A percentile compares a stretch with the other conserved stretches of the same genome.
phyloP scores from a whole-genome alignment of 2,888 invertebrate species.

The Fragum whitleyi region DNA sequence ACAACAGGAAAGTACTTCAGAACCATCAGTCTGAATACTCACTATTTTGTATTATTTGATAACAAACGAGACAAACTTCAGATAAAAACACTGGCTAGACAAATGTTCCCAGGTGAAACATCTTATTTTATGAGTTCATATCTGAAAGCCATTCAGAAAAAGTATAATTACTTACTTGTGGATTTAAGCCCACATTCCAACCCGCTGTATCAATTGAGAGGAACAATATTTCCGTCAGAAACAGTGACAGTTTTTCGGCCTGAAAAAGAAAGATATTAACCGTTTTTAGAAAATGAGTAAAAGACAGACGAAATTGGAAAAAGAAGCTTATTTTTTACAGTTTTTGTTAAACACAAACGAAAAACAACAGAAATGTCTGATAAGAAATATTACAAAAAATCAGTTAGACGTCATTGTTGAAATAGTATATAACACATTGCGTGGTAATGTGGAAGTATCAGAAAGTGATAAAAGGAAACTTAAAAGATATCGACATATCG shows the following conservation, averaged over 20 bases:
- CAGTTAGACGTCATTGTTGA: conserved; percentile 44
- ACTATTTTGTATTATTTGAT: conserved; percentile 61
- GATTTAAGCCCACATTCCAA: conserved; percentile 49
- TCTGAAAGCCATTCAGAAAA: conserved; percentile 38
- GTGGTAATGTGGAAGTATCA: conserved; percentile 33
- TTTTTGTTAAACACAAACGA: conserved; percentile 35
- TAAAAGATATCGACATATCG: conserved; percentile 35
- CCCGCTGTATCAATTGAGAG: conserved; percentile 38
- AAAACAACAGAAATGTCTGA: conserved; percentile 42
- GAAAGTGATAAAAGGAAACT: conserved; percentile 32
- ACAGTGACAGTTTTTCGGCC: conserved; percentile 43
- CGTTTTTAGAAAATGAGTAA: conserved; percentile 36
- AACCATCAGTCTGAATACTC: conserved; percentile 59
- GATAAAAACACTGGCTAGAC: conserved; percentile 62
- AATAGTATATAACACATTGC: conserved; percentile 41
- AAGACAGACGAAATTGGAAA: conserved; percentile 26
- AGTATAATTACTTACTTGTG: conserved; percentile 52
- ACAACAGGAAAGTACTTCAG: conserved; percentile 59
- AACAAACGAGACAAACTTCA: conserved; percentile 55
- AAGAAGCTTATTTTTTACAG: conserved; percentile 43
- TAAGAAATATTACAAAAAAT: conserved; percentile 35
- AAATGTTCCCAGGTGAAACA: conserved; percentile 56
- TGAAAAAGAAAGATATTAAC: conserved; percentile 39
- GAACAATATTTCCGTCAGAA: conserved; percentile 44
- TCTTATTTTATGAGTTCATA: conserved; percentile 62